Percentiles rank a stretch among this genome's conserved stretches.
These are phyloP conservation scores for Acronicta aceris DNA, from an alignment of 2,888 invertebrate genomes.

Conservation along the genomic window DNA sequence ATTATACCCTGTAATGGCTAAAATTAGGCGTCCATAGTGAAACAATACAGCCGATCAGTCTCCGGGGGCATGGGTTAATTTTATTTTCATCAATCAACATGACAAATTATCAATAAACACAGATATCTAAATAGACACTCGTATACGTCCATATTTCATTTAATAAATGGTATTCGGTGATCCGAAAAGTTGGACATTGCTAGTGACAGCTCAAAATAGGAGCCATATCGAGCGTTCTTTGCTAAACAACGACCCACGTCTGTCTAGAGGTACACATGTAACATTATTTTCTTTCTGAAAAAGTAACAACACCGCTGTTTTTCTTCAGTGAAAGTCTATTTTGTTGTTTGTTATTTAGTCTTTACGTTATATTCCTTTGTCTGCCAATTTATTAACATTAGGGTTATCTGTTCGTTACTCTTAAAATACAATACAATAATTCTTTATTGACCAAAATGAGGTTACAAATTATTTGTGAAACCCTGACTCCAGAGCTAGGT, in stretches of 20 bases:
- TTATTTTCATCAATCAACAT: slow-evolving; percentile 52
- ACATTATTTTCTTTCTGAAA: slow-evolving; percentile 46
- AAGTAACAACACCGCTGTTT: slow-evolving; percentile 28
- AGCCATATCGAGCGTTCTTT: slow-evolving; percentile 47
- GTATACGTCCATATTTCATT: slow-evolving; percentile 37
- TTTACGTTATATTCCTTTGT: slow-evolving; percentile 22
- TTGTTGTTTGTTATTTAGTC: slow-evolving; percentile 21
- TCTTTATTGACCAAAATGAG: too few species aligned
- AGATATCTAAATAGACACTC: slow-evolving; percentile 27
- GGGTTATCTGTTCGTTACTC: too few species aligned
- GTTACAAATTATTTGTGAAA: too few species aligned
- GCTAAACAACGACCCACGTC: slow-evolving; percentile 50
- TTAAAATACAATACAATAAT: too few species aligned
- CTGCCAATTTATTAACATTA: not conserved
- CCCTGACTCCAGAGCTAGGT: too few species aligned
- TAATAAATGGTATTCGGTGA: slow-evolving; percentile 42
- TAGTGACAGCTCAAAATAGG: slow-evolving; percentile 54
- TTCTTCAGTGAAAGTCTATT: slow-evolving; percentile 12
- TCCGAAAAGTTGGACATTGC: slow-evolving; percentile 53
- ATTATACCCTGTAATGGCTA: slow-evolving; percentile 13
- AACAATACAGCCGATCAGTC: slow-evolving; percentile 24
- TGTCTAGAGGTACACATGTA: slow-evolving; percentile 31
- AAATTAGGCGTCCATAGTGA: slow-evolving; percentile 15
- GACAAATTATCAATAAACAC: slow-evolving; percentile 45
- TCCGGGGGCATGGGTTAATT: slow-evolving; percentile 39